phyloP scores from a whole-genome alignment of 2,797 vertebrate genomes.

The Lycodopsis pacificus region DNA sequence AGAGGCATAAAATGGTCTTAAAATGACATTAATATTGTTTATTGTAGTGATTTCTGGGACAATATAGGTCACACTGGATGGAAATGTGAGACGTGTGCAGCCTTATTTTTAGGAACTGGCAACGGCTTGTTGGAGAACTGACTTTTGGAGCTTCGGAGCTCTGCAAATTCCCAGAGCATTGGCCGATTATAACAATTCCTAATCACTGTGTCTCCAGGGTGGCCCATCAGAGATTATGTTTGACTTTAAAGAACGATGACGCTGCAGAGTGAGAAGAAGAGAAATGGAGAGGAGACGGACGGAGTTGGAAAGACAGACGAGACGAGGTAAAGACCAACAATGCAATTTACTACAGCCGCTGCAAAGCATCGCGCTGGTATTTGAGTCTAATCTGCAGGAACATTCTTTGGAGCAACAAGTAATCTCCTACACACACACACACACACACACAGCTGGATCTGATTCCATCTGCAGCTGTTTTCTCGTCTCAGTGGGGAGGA shows the following conservation, averaged over 20 bases:
- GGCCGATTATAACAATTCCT: not conserved
- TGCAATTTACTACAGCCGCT: slow-evolving; percentile 3
- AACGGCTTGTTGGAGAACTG: not conserved
- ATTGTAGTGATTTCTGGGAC: too few species aligned
- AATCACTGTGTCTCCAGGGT: not conserved
- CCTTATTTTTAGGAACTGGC: slow-evolving; percentile 32
- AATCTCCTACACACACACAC: slow-evolving; percentile 52
- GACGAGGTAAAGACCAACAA: not conserved
- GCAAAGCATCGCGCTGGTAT: slow-evolving; percentile 17
- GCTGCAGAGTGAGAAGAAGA: not conserved
- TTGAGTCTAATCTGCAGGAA: slow-evolving; percentile 41
- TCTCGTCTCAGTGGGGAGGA: slow-evolving; percentile 29
- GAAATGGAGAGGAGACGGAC: not conserved
- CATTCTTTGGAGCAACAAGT: slow-evolving; percentile 39
- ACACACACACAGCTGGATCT: slow-evolving; percentile 57
- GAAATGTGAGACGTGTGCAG: not conserved
- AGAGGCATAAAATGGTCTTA: not conserved
- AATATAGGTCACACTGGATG: not conserved
- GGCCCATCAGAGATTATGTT: not conserved
- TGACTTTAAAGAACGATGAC: not conserved
- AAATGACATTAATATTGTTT: not conserved
- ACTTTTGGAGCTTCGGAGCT: not conserved
- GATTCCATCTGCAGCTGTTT: slow-evolving; percentile 64
- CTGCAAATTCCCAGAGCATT: not conserved
- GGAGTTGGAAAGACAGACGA: not conserved